Base-by-base conservation (phyloP, 1,140 invertebrate species). In the Paracyclopina nana region DNA sequence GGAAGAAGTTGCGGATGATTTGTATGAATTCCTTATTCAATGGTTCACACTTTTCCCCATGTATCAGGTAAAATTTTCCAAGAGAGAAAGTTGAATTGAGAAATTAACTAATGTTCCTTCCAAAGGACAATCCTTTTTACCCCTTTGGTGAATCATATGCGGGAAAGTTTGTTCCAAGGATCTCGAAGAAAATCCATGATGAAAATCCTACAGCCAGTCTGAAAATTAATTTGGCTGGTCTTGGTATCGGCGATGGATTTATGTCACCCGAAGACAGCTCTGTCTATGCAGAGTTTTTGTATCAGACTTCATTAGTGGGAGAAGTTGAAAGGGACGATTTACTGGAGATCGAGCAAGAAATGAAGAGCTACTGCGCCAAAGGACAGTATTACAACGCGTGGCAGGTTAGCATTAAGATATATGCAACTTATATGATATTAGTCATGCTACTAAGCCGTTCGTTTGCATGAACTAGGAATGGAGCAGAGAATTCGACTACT, bases 71-170 rank as follows among this genome's bases (percentile, higher is more conserved):
- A n/a, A n/a, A n/a, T n/a, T n/a, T n/a, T n/a, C n/a, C n/a, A n/a
- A n/a, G n/a, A n/a, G n/a, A n/a, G n/a, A n/a, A n/a, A n/a, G n/a
- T n/a, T n/a, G n/a, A n/a, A n/a, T n/a, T n/a, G n/a, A n/a, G n/a
- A n/a, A n/a, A n/a, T n/a, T n/a, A n/a, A n/a, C n/a, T n/a, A n/a
- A n/a, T n/a, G n/a, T n/a, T n/a, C n/a, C n/a, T n/a, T n/a, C n/a
- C n/a, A n/a, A n/a, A n/a, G n/a, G n/a, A n/a, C 8, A 38, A 38
- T 38, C n/a, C 14, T n/a, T 65, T 69, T 48, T 68, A 64, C 57
- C 55, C 62, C 18, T 64, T 64, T 45, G 66, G 67, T 40, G 62
- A 68, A 51, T 62, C 60, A n/a, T 60, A 60, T 48, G 57, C 56
- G n/a, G 64, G 45, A 40, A 38, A 38, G 8, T 38, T n/a, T n/a